phyloP scores from a whole-genome alignment of 2,113 vertebrate genomes.

The Sterrhoptilus dennistouni region DNA sequence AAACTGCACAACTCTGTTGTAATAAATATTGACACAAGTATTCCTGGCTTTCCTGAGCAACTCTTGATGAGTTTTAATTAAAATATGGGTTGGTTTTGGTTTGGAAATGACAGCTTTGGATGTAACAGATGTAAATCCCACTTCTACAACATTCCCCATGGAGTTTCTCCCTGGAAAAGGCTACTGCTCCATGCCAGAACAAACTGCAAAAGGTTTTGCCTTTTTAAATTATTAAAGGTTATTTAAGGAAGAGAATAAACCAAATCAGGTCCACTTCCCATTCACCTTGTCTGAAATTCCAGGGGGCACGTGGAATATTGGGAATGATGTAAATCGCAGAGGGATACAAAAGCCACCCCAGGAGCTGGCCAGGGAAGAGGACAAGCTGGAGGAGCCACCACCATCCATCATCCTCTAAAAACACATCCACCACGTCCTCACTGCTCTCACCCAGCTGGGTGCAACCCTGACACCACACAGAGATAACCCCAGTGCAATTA shows the following conservation, averaged over 20 bases:
- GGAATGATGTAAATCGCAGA: not conserved
- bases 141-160: not conserved
- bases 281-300: not conserved
- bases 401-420: not conserved
- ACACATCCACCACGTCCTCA: rapidly evolving
- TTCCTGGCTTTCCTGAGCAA: not conserved
- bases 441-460: not conserved
- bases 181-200: not conserved
- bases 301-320: not conserved
- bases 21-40: not conserved
- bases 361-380: not conserved
- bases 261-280: not conserved
- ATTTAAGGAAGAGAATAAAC: not conserved
- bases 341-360: not conserved
- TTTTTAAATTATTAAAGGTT: not conserved
- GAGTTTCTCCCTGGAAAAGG: not conserved
- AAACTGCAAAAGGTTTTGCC: not conserved
- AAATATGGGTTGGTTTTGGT: not conserved
- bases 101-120: not conserved
- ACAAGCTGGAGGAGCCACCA: not conserved
- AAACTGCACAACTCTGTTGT: no score
- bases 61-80: not conserved
- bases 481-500: not conserved
- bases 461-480: not conserved
- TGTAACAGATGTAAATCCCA: not conserved